Evolutionary conservation across 1,140 invertebrate genomes (phyloP), one percentile per base, ranked within the genome.

Genomic region (Conus betulinus): DNA sequence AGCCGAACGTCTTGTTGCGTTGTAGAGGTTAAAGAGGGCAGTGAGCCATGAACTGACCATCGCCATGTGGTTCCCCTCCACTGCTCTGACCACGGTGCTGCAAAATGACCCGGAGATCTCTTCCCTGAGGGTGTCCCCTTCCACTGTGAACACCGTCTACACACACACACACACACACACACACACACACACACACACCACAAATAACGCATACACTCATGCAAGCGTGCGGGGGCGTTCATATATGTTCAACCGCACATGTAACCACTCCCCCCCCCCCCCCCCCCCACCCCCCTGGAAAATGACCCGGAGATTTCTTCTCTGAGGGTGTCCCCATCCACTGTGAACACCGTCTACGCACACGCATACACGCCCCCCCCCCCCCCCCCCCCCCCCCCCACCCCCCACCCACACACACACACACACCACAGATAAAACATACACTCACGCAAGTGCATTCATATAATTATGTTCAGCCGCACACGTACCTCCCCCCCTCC

Each of bases 291-390:
- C 20, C 10, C 55, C 13, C 53, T 71, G 23, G n/a, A 67, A 67
- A 84, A 88, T 10, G 87, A 52, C 25, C 84, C 84, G 51, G 78
- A 83, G n/a, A 83, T 60, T 4, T 81, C 27, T 63, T 89, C 88
- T 53, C 60, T 27, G 5, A 86, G 53, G 15, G 76, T 78, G 60
- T 89, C 78, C 15, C 79, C 84, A 27, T 87, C 78, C 53, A 79
- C 55, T 15, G 8, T 55, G 55, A 85, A 85, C 71, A 88, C 20
- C 25, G 84, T 79, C 88, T 85, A 53, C 8, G 53, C 51, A 81
- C 15, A 53, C 7, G 53, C 76, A 78, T 60, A 88, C 90, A 57
- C 82, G 23, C 3, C 11, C 67, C 11, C 3, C 39, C 39, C 39
- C 3, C 39, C 39, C 39, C 39, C 39, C 39, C 39, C 39, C 39